These are phyloP conservation scores for Notarius quadriscutis DNA, from an alignment of 2,113 vertebrate genomes.

Conservation along the genomic window DNA sequence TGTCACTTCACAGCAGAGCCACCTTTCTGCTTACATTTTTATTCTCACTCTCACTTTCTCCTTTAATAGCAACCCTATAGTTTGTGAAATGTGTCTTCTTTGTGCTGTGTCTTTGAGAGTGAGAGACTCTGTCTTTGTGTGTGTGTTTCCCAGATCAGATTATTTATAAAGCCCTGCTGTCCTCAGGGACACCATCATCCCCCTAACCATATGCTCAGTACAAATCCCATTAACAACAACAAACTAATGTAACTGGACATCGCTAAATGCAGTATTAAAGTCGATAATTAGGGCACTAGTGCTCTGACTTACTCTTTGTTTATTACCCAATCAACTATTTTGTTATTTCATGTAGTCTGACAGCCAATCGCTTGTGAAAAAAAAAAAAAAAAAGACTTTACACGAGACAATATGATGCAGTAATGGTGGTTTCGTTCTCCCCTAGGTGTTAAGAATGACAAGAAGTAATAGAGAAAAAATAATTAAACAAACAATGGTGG, in stretches of 20 bases:
- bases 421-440: background rate
- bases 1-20: background rate
- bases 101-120: background rate
- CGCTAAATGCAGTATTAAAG: background rate
- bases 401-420: background rate
- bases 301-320: background rate
- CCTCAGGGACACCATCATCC: slow-evolving; percentile 18
- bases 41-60: background rate
- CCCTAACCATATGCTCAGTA: slow-evolving; percentile 56
- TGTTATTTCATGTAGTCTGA: no score
- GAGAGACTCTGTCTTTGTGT: background rate
- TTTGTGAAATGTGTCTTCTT: background rate
- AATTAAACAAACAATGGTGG: background rate
- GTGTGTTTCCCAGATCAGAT: slow-evolving; percentile 18
- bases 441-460: background rate
- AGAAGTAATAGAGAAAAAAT: background rate
- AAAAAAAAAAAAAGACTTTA: background rate
- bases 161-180: slow-evolving; percentile 14
- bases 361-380: background rate
- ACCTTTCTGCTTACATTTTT: background rate
- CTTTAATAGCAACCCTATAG: background rate
- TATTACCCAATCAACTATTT: background rate
- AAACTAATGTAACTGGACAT: slow-evolving; percentile 65
- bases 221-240: slow-evolving; percentile 66
- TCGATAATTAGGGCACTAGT: background rate